Conservation (phyloP, 2,797 vertebrate genomes). For the Eulemur albifrons region DNA sequence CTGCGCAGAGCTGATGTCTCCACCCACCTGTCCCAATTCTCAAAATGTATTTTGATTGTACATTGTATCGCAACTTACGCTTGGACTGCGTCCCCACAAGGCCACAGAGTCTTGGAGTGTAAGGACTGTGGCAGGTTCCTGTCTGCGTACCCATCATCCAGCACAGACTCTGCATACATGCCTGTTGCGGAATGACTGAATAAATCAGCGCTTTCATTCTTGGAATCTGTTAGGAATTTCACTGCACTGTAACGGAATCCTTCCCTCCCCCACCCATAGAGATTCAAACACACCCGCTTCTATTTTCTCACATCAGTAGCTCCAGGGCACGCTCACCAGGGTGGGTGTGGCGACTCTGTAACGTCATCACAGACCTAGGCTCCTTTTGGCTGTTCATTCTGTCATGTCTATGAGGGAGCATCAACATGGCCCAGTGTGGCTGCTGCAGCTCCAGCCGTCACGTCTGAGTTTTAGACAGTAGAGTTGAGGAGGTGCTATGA, state of each 20-base stretch:
- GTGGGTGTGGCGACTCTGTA: background rate
- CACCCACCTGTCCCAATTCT: background rate
- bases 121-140: background rate
- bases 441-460: background rate
- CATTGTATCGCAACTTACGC: background rate
- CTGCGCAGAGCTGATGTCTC: background rate
- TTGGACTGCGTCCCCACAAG: background rate
- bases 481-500: background rate
- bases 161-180: background rate
- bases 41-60: background rate
- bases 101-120: background rate
- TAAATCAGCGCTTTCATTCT: background rate
- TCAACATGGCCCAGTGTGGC: background rate
- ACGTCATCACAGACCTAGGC: background rate
- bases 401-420: background rate
- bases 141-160: background rate
- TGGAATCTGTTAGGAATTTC: background rate
- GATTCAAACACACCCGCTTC: background rate
- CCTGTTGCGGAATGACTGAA: background rate
- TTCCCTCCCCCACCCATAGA: fast-evolving
- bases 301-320: background rate
- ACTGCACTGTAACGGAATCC: background rate
- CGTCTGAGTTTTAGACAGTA: background rate
- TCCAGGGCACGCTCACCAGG: background rate
- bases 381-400: background rate